Base-by-base conservation (phyloP, 2,113 vertebrate genomes). In the Pongo pygmaeus region DNA sequence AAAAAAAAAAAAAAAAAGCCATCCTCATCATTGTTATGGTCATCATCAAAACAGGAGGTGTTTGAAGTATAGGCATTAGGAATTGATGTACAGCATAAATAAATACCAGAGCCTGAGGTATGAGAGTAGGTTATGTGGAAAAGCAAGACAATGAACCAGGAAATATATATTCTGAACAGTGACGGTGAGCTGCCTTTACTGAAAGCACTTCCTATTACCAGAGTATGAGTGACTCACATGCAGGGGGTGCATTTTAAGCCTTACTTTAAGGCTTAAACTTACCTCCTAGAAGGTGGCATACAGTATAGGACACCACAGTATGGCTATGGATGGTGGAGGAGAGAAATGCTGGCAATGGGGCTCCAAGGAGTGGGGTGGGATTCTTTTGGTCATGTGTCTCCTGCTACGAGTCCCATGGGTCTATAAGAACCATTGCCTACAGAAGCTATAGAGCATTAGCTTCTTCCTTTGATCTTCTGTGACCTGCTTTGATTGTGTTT, bases 401-500 rank as follows among this genome's bases (percentile, higher is more conserved):
- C 35, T 46, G 61, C 55, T 72, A 64, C 64, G 48, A 87, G 46
- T 46, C 18, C 35, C 23, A 43, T 1, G 61, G 43, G 38, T 32
- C n/a, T 23, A 22, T 35, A 30, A 92, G 87, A 97, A 46, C 69
- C 50, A 55, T 92, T 92, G 23, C 43, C 16, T 35, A 43, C 46
- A 91, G 64, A 97, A 96, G 13, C 35, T 72, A 77, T 5, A 77
- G 80, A 72, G 8, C 61, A 72, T 64, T 38, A 70, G n/a, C 32
- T 96, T 92, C 89, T 95, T 50, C 12, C 77, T 96, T 96, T 97
- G 87, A 78, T 94, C 81, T 88, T 69, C 8, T 72, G 8, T 89
- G 78, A 43, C 32, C n/a, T 83, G 25, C 80, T 97, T 90, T 81
- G 84, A 92, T 32, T 78, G 77, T 52, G 22, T 96, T 11, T 67